Evolutionary conservation across 2,113 vertebrate genomes (phyloP), one percentile per base, ranked within the genome.

Genomic region (Zonotrichia leucophrys): DNA sequence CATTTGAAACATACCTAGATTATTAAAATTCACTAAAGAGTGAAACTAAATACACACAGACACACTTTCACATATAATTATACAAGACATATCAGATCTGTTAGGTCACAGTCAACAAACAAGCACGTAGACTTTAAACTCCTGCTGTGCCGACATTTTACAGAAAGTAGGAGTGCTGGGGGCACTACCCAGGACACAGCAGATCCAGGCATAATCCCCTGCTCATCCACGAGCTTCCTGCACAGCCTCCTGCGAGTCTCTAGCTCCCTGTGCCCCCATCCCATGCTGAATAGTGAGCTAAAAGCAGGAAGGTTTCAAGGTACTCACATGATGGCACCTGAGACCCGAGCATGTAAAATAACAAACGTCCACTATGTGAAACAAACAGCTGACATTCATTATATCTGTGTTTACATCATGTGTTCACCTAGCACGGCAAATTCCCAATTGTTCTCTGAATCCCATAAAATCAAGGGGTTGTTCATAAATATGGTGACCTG

Each of bases 341-440:
- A 87, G 30, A 52, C 50, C 11, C 42, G 47, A 44, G 24, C 15
- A 78, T 0, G 7, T 21, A 74, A 70, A 17, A 74, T 16, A 74
- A 83, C 0, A 0, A 88, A 66, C 3, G 7, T 6, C 2, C 47
- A 52, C 17, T 52, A 47, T 47, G 39, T 28, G 35, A 87, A 84
- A 67, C 23, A 70, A 87, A 4, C 3, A 72, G 35, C 70, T 79
- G 44, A 47, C 25, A 76, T 42, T 37, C 12, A 8, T 27, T 50
- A 3, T 3, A 21, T 11, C 18, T 53, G 17, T 33, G 24, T 69
- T 89, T 58, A 79, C 12, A 5, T 19, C 30, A 46, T 8, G 16
- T 0, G 0, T 33, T 69, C 56, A 46, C 19, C 25, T 2, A 1
- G 25, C 16, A 35, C 1, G 7, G 75, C 28, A 84, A 53, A 78